Evolutionary conservation across 2,888 invertebrate species (phyloP), one percentile per base, ranked within the genome.

Genomic region (Thymelicus acteon): DNA sequence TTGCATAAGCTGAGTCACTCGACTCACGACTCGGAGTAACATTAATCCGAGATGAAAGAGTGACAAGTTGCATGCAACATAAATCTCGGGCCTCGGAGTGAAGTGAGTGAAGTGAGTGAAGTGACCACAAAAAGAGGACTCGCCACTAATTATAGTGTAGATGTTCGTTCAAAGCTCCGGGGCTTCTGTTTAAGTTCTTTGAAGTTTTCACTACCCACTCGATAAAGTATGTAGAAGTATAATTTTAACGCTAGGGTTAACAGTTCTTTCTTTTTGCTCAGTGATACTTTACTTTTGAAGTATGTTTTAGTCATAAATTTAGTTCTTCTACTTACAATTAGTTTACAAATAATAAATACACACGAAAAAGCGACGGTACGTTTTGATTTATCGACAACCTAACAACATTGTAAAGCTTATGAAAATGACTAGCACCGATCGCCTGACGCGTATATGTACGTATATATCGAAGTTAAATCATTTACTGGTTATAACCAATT

Each of bases 11-110:
- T 63, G 62, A 66, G 24, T 40, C 66, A 66, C 58, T 12, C 3
- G n/a, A 48, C 31, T 31, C 31, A 31, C 31, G 31, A 31, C 31
- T 31, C 31, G 31, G 31, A 31, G 31, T 31, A 31, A 31, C 5
- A 5, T 52, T 19, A 64, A 52, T 52, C 40, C 24, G 48, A 67
- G 60, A 67, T 61, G 60, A 62, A 68, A 62, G 61, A 62, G 52
- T 62, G 61, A 68, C 68, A 68, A 68, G 61, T 62, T 54, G 68
- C 60, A 44, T 60, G 49, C 49, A 62, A 62, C 61, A 68, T 68
- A 62, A 68, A 68, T 68, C 68, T 67, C 44, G 10, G 3, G n/a
- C 10, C 39, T 52, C 61, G 40, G 60, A 62, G 54, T 44, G 64
- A 31, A 19, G 19, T 19, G 44, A 62, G 54, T 44, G 64, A 31